Percentiles rank a stretch among this genome's conserved stretches.
Evolutionary conservation across 2,113 vertebrate species (phyloP).

Genomic region (Ploceus nigricollis): DNA sequence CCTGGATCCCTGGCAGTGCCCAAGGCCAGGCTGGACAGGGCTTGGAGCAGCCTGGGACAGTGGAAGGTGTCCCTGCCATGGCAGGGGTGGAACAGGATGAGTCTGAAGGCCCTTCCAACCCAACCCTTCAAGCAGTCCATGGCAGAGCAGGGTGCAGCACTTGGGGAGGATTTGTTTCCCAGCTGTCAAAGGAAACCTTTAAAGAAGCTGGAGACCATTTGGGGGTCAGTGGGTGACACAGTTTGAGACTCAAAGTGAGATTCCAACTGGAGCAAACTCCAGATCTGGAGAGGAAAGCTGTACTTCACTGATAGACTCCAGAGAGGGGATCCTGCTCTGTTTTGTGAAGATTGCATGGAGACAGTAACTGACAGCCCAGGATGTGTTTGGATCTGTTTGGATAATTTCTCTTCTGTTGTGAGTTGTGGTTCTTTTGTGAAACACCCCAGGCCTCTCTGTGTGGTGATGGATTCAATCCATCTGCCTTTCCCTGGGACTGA

Average conservation of each 20-base stretch:
- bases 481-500: neutral
- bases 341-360: neutral
- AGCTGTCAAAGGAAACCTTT: neutral
- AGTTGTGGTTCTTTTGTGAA: neutral
- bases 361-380: neutral
- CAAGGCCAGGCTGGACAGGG: neutral
- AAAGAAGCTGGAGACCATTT: neutral
- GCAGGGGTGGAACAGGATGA: rapidly evolving
- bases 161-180: neutral
- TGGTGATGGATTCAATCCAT: neutral
- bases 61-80: neutral
- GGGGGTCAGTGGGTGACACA: neutral
- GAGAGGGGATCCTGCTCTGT: neutral
- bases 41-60: neutral
- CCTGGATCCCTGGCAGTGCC: neutral
- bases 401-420: neutral
- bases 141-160: neutral
- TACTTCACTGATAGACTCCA: neutral
- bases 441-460: neutral
- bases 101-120: neutral
- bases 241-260: neutral
- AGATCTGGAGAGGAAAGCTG: neutral
- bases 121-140: neutral
- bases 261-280: neutral
- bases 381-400: neutral